A percentile compares a stretch with the other conserved stretches of the same genome.
Evolutionary conservation across 2,888 invertebrate species (phyloP).

Genomic region (Rosalia funebris): DNA sequence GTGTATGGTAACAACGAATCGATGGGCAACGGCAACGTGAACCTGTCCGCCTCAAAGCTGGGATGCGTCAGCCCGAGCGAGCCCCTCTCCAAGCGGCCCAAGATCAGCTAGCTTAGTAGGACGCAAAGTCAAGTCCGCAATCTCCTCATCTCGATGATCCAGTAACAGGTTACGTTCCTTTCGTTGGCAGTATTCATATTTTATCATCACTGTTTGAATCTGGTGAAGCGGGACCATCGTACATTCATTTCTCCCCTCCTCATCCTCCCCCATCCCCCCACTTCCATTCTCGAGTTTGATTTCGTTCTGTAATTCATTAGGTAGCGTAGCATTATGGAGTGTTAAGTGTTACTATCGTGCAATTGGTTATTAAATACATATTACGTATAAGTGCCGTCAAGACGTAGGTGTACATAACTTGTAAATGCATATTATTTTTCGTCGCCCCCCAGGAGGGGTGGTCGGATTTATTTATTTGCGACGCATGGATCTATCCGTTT

Average conservation of each 20-base stretch:
- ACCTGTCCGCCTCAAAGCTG: constrained; percentile 55
- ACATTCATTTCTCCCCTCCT: constrained; percentile 12
- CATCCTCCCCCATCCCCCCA: not conserved
- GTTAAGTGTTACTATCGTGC: constrained; percentile 52
- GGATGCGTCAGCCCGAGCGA: constrained; percentile 61
- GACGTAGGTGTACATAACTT: constrained; percentile 57
- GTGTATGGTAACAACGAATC: constrained; percentile 56
- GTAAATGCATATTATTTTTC: constrained; percentile 45
- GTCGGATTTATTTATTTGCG: constrained; percentile 26
- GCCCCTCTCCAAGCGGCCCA: constrained; percentile 60
- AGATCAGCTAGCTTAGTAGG: constrained; percentile 63
- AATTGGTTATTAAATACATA: constrained; percentile 52
- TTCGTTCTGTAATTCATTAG: constrained; percentile 7
- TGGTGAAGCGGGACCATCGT: constrained; percentile 23
- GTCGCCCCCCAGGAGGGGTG: constrained; percentile 31
- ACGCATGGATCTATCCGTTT: constrained; percentile 35
- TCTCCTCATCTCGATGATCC: constrained; percentile 49
- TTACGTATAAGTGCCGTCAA: constrained; percentile 57
- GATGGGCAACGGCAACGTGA: constrained; percentile 48
- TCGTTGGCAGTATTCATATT: constrained; percentile 27
- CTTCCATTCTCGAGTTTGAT: constrained; percentile 8
- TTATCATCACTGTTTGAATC: constrained; percentile 1
- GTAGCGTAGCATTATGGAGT: constrained; percentile 25
- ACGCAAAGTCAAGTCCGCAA: constrained; percentile 49
- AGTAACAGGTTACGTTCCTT: constrained; percentile 24